These are phyloP conservation scores for Camelus bactrianus DNA, from an alignment of 2,113 vertebrate species.

Conservation along the genomic window DNA sequence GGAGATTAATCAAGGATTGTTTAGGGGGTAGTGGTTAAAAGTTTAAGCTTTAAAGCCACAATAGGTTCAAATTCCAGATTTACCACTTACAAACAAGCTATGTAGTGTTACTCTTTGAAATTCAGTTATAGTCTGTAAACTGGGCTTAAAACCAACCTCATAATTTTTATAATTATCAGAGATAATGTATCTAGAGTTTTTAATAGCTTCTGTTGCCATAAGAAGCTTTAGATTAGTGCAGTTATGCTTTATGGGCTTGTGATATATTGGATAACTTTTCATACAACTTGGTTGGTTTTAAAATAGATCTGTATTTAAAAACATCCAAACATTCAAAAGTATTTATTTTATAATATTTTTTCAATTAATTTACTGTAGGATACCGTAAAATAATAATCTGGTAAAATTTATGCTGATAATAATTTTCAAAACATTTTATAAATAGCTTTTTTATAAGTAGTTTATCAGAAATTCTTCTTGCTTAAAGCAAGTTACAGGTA, in stretches of 20 bases:
- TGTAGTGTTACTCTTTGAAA: not conserved
- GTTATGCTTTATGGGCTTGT: not conserved
- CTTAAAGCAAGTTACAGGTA: slow-evolving; percentile 8
- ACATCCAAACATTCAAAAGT: not conserved
- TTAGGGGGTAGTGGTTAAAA: slow-evolving; percentile 13
- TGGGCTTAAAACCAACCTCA: not conserved
- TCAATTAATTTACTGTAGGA: not conserved
- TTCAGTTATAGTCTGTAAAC: not conserved
- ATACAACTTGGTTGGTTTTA: not conserved
- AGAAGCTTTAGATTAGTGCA: not conserved
- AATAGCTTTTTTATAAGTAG: not conserved
- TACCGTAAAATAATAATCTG: slow-evolving; percentile 49
- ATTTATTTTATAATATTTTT: not conserved
- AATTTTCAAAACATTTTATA: slow-evolving; percentile 48
- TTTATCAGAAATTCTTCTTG: not conserved
- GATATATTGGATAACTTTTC: not conserved
- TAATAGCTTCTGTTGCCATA: not conserved
- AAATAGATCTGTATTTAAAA: slow-evolving; percentile 56
- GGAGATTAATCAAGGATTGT: not conserved
- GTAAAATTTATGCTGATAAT: slow-evolving; percentile 3
- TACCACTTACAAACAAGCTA: not conserved
- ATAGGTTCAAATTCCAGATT: slow-evolving; percentile 36
- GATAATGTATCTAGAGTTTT: not conserved
- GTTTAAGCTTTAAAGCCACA: not conserved
- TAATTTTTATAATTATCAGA: slow-evolving; percentile 35